Conservation (phyloP, 2,113 vertebrate genomes). For the Thomomys bottae region DNA sequence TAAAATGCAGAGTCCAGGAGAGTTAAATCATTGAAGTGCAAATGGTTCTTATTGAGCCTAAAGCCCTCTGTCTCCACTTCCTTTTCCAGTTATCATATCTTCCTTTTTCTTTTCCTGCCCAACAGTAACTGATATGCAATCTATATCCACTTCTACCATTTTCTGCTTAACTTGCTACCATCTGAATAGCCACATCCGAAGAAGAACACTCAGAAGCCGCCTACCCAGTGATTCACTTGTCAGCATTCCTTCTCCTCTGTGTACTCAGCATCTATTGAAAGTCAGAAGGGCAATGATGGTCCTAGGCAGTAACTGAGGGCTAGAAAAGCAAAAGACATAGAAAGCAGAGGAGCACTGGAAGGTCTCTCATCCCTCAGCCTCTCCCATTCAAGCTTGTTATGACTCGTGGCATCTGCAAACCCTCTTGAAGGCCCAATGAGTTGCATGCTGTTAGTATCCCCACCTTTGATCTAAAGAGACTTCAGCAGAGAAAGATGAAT, state of each 20-base stretch:
- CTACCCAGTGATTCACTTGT: not conserved
- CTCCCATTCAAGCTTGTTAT: too few species aligned
- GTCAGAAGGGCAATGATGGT: not conserved
- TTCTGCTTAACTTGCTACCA: not conserved
- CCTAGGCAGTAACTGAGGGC: not conserved
- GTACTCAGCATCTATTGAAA: not conserved
- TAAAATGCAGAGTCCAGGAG: not conserved
- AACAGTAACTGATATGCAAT: not conserved
- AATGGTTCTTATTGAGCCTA: not conserved
- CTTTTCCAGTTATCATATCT: not conserved
- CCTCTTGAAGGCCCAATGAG: not conserved
- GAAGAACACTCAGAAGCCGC: not conserved
- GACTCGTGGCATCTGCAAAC: not conserved
- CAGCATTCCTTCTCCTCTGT: not conserved
- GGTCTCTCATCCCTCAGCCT: not conserved
- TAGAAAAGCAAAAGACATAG: not conserved
- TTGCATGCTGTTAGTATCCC: not conserved
- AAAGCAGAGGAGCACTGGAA: not conserved
- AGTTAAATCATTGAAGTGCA: slow-evolving; percentile 7
- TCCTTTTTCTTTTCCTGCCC: not conserved
- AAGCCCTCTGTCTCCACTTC: not conserved
- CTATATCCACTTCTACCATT: not conserved
- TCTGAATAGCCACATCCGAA: not conserved
- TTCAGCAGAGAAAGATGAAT: not conserved
- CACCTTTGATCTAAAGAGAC: not conserved